A percentile compares a stretch with the other conserved stretches of the same genome.
These are phyloP conservation scores for Indri indri DNA, from an alignment of 2,113 vertebrate species.

Conservation along the genomic window DNA sequence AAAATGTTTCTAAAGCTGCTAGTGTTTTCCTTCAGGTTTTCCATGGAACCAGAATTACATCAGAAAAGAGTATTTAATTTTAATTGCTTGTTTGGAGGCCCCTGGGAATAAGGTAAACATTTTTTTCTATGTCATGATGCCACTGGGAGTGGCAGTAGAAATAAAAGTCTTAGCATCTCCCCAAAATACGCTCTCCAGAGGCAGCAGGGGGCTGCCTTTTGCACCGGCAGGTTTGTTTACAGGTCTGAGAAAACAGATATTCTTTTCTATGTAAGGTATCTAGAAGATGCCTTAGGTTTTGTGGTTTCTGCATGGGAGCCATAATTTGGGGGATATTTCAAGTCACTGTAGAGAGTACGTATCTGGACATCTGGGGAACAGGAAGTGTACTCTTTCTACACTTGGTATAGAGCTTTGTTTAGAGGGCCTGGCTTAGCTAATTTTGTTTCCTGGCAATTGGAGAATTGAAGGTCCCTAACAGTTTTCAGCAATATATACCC, in stretches of 20 bases:
- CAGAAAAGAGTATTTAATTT: not conserved
- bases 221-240: not conserved
- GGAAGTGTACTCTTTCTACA: rapidly evolving
- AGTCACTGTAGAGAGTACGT: not conserved
- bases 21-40: not conserved
- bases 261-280: not conserved
- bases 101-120: not conserved
- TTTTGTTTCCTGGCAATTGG: no score
- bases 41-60: not conserved
- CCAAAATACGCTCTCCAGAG: not conserved
- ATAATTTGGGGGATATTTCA: not conserved
- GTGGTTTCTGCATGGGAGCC: not conserved
- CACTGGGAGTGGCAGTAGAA: not conserved
- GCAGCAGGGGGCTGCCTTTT: not conserved
- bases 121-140: not conserved
- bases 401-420: not conserved
- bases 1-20: not conserved
- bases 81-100: not conserved
- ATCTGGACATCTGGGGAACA: not conserved
- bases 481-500: not conserved
- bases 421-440: not conserved
- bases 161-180: not conserved
- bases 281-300: not conserved
- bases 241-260: not conserved
- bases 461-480: rapidly evolving